Percentiles rank a stretch among this genome's conserved stretches.
Conservation (phyloP, 2,797 vertebrate species). For the Phylloscopus collybita region DNA sequence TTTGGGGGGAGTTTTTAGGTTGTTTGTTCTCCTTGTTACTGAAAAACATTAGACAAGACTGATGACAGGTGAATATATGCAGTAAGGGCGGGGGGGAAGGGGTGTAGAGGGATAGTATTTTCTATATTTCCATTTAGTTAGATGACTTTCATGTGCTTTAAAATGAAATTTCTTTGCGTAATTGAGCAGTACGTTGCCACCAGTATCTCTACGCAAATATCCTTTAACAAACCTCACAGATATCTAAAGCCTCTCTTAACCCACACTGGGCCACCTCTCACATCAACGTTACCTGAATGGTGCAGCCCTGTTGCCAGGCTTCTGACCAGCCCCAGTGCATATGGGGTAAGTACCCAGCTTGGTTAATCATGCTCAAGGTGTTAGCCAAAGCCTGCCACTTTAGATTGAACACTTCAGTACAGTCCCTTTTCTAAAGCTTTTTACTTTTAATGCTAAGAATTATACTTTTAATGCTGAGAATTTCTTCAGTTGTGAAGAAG, state of each 20-base stretch:
- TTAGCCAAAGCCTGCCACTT: neutral
- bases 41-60: neutral
- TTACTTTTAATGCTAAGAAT: neutral
- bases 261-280: slow-evolving; percentile 81
- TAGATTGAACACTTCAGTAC: fast-evolving
- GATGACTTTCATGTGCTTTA: neutral
- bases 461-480: no score
- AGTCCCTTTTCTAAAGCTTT: neutral
- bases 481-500: neutral
- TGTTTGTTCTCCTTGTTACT: neutral
- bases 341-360: slow-evolving; percentile 73
- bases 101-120: neutral
- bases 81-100: fast-evolving
- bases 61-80: neutral
- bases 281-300: slow-evolving; percentile 79
- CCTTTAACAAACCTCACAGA: slow-evolving; percentile 78
- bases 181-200: neutral
- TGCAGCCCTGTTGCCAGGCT: slow-evolving; percentile 78
- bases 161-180: neutral
- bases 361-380: neutral
- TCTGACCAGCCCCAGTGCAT: slow-evolving; percentile 77
- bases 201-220: neutral
- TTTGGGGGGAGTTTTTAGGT: neutral
- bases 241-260: slow-evolving; percentile 86
- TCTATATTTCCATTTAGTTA: neutral